Evolutionary conservation across 2,113 vertebrate genomes (phyloP).

Genomic region (Neopipo cinnamomea): DNA sequence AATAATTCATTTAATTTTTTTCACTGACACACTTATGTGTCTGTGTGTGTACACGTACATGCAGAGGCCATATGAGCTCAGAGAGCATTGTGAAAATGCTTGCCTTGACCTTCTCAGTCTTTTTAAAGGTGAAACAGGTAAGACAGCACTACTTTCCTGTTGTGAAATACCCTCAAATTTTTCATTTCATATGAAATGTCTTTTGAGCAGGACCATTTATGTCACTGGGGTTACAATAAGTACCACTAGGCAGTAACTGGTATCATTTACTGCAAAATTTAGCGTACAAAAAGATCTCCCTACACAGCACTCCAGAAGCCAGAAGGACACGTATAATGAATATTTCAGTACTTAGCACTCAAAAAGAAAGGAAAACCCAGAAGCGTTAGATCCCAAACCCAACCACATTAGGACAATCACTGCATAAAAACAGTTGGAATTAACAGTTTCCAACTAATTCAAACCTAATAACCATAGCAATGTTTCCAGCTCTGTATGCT

Average conservation of each 20-base stretch:
- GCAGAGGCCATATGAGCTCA: background rate
- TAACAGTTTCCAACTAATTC: slow-evolving; percentile 13
- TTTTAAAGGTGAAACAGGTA: background rate
- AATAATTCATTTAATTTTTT: background rate
- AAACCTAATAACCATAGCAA: background rate
- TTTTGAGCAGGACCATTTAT: background rate
- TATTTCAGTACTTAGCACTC: background rate
- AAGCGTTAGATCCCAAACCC: background rate
- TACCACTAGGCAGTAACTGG: background rate
- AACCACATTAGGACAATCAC: background rate
- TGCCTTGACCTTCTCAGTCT: background rate
- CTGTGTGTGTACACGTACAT: background rate
- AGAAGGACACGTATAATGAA: background rate
- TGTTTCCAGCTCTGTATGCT: background rate
- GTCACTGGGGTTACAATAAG: background rate
- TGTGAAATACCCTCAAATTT: background rate
- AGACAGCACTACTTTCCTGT: background rate
- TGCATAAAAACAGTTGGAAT: background rate
- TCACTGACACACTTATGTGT: background rate
- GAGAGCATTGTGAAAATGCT: background rate
- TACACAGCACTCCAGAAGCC: background rate
- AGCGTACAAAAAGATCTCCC: background rate
- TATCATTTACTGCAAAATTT: background rate
- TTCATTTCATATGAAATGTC: background rate
- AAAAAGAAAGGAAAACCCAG: background rate